A percentile compares a stretch with the other conserved stretches of the same genome.
Conservation (phyloP, 2,113 vertebrate species). For the Thymallus thymallus region DNA sequence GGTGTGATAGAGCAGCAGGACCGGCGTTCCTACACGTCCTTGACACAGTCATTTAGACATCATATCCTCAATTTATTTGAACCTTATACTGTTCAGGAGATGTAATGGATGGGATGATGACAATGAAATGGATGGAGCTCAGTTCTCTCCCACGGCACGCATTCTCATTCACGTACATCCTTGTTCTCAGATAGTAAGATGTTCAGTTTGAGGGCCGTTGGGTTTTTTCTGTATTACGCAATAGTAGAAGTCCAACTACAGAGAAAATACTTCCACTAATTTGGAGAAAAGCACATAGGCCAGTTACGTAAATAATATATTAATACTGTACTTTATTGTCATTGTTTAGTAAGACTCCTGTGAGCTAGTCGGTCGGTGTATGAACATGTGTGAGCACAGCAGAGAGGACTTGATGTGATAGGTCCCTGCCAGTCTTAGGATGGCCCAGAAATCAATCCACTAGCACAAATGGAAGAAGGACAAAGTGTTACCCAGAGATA, state of each 20-base stretch:
- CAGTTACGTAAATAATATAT: neutral
- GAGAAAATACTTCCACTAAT: no score
- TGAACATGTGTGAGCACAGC: neutral
- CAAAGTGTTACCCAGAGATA: constrained; percentile 16
- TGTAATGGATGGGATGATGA: constrained; percentile 56
- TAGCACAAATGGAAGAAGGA: constrained; percentile 20
- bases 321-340: neutral
- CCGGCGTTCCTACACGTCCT: constrained; percentile 43
- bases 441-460: constrained; percentile 16
- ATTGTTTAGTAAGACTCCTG: neutral
- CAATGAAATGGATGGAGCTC: constrained; percentile 44
- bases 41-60: constrained; percentile 50
- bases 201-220: neutral
- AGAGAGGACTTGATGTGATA: neutral
- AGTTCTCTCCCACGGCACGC: constrained; percentile 46
- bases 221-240: no score
- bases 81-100: constrained; percentile 39
- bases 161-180: constrained; percentile 17
- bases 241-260: no score
- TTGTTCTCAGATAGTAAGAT: neutral
- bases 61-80: constrained; percentile 55
- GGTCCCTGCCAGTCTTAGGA: neutral
- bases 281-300: neutral
- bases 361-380: constrained; percentile 8
- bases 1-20: neutral